Conservation (phyloP, 2,113 vertebrate genomes). For the Trematomus loennbergii region DNA sequence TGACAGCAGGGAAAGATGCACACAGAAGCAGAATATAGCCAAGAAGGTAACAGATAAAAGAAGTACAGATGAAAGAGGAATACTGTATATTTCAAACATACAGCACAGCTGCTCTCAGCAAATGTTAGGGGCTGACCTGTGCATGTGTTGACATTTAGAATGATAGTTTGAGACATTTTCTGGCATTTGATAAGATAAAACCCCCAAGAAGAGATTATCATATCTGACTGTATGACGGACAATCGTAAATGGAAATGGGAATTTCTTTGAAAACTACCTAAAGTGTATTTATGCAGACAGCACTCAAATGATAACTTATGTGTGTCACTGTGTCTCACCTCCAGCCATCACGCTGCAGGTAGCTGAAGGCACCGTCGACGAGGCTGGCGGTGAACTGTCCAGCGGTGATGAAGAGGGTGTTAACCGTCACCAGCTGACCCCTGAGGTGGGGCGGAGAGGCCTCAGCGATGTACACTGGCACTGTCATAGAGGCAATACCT, state of each 20-base stretch:
- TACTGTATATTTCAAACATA: constrained; percentile 10
- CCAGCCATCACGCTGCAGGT: constrained; percentile 92
- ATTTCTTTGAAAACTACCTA: neutral
- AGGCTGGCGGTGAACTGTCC: constrained; percentile 97
- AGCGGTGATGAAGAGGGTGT: constrained; percentile 97
- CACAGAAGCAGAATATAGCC: neutral
- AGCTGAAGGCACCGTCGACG: constrained; percentile 96
- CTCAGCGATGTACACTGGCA: constrained; percentile 97
- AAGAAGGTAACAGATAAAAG: neutral
- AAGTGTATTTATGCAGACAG: neutral
- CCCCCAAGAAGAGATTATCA: constrained; percentile 9
- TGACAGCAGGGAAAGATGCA: constrained; percentile 2
- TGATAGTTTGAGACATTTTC: constrained; percentile 32
- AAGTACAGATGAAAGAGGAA: neutral
- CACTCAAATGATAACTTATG: neutral
- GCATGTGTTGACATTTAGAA: constrained; percentile 67
- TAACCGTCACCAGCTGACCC: constrained; percentile 96
- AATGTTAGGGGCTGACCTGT: constrained; percentile 53
- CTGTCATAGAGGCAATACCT: constrained; percentile 98
- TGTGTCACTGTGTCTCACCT: constrained; percentile 83
- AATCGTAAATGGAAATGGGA: neutral
- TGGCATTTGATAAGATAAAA: constrained; percentile 56
- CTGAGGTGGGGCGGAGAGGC: constrained; percentile 93
- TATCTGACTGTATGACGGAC: neutral
- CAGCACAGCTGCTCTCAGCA: constrained; percentile 28